These are phyloP conservation scores for Mobula hypostoma DNA, from an alignment of 2,113 vertebrate species.

Conservation along the genomic window DNA sequence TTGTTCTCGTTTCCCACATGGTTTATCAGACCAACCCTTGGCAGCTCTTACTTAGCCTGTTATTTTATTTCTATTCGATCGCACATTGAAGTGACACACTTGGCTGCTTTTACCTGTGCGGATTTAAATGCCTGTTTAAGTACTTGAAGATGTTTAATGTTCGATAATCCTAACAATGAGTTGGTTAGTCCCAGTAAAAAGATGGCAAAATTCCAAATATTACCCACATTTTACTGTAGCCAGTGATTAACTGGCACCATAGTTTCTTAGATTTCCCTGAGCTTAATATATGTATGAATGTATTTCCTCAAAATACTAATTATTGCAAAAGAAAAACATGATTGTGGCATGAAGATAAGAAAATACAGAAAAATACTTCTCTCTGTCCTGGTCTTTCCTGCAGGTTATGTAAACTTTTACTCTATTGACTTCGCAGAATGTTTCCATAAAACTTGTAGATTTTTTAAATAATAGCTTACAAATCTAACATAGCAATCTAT, in stretches of 20 bases:
- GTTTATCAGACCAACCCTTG: neutral
- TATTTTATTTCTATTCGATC: neutral
- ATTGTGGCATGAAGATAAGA: neutral
- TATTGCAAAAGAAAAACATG: neutral
- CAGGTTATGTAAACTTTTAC: neutral
- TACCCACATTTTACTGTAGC: neutral
- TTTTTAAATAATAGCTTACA: neutral
- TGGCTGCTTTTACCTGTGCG: neutral
- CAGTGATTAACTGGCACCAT: neutral
- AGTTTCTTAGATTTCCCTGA: no score
- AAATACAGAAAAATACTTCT: neutral
- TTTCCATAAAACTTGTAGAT: neutral
- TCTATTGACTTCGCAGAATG: neutral
- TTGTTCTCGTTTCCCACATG: neutral
- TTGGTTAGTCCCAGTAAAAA: neutral
- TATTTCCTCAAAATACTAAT: neutral
- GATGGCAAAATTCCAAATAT: neutral
- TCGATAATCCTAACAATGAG: neutral
- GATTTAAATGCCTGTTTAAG: neutral
- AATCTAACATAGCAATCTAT: neutral
- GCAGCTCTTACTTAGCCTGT: neutral
- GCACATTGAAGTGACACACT: neutral
- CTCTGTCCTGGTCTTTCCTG: neutral
- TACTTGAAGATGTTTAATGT: neutral
- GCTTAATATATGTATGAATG: neutral